Conservation (phyloP, 35 echinoderm and acorn worm species). For the Eucidaris tribuloides region DNA sequence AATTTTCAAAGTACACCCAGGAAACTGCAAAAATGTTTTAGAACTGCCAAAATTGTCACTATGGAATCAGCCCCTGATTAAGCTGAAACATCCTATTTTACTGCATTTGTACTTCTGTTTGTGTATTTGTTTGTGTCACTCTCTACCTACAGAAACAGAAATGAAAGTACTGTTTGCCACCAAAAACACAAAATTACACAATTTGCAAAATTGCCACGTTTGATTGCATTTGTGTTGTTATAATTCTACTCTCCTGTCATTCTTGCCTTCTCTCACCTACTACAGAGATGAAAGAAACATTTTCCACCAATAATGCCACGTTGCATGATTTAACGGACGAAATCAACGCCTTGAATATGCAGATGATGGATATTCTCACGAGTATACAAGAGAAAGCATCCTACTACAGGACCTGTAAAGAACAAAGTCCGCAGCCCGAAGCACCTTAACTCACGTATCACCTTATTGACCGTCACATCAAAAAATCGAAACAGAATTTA, state of each 20-base stretch:
- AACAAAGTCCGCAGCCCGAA: too few species aligned
- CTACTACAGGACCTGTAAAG: conserved; percentile 44
- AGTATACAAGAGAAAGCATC: conserved; percentile 32
- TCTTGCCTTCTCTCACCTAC: neutral
- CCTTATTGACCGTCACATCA: too few species aligned
- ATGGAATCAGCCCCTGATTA: too few species aligned
- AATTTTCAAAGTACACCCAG: too few species aligned
- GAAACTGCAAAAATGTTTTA: too few species aligned
- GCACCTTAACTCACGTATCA: too few species aligned
- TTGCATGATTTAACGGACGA: conserved; percentile 50
- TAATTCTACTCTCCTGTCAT: neutral
- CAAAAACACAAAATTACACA: neutral
- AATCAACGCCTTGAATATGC: conserved; percentile 21
- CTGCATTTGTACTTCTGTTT: too few species aligned
- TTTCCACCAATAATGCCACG: conserved; percentile 42
- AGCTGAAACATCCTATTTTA: too few species aligned
- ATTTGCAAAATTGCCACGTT: neutral
- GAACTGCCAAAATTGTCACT: too few species aligned
- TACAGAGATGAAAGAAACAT: conserved; percentile 55
- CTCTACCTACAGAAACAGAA: neutral
- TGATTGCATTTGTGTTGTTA: neutral
- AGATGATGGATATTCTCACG: conserved; percentile 14
- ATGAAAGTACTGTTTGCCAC: neutral
- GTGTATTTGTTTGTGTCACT: too few species aligned
- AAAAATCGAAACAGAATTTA: too few species aligned